Conservation (phyloP, 2,888 invertebrate species). For the Cryptosula pallasiana region DNA sequence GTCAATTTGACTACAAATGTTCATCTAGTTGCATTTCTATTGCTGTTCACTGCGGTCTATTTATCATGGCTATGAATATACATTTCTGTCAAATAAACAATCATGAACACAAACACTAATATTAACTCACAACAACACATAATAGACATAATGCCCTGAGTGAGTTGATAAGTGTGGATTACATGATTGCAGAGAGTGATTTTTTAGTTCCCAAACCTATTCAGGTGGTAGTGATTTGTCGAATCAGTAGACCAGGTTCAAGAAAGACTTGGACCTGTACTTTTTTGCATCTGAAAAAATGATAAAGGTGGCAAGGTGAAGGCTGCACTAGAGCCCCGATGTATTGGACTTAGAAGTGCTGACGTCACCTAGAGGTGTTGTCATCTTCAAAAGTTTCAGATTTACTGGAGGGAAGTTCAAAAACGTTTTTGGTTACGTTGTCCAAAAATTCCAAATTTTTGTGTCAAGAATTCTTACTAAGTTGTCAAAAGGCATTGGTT, state of each 20-base stretch:
- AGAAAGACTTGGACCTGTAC: not conserved
- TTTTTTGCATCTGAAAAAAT: not conserved
- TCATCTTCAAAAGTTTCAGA: not conserved
- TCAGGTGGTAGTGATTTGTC: not conserved
- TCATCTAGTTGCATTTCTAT: too few species aligned
- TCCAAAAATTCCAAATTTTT: not conserved
- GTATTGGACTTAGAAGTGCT: not conserved
- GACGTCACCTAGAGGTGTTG: too few species aligned
- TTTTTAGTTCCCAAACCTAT: not conserved
- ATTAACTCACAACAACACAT: too few species aligned
- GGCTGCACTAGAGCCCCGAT: not conserved
- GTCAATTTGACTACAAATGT: too few species aligned
- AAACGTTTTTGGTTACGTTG: not conserved
- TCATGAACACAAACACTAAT: too few species aligned
- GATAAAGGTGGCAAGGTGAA: not conserved
- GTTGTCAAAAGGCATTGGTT: not conserved
- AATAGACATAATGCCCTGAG: too few species aligned
- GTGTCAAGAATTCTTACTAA: not conserved
- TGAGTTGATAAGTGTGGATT: too few species aligned
- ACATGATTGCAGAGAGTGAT: not conserved
- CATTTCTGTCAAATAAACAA: too few species aligned
- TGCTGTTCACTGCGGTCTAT: too few species aligned
- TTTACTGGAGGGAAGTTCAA: not conserved
- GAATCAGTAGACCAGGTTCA: not conserved
- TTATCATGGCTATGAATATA: too few species aligned